A percentile compares a stretch with the other conserved stretches of the same genome.
These are phyloP conservation scores for Bungarus multicinctus DNA, from an alignment of 2,113 vertebrate genomes.

Conservation along the genomic window DNA sequence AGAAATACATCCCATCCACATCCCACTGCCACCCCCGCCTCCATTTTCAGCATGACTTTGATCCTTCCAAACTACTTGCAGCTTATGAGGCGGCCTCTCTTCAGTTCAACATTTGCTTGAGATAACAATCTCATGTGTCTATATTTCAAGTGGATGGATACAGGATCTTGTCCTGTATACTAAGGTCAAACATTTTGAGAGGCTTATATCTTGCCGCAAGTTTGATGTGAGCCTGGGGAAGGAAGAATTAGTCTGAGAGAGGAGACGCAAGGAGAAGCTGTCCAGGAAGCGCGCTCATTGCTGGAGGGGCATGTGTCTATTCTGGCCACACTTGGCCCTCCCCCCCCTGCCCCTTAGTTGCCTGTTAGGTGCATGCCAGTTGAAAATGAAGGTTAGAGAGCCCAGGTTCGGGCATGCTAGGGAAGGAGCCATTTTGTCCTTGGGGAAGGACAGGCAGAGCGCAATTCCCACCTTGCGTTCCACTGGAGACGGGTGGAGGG, in stretches of 20 bases:
- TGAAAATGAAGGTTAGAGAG: constrained; percentile 48
- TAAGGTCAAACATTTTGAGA: neutral
- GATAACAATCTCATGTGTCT: neutral
- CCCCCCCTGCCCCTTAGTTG: neutral
- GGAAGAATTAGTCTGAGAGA: constrained; percentile 29
- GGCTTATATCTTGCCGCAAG: neutral
- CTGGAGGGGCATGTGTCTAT: neutral
- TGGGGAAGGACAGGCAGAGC: constrained; percentile 61
- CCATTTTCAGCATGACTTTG: neutral
- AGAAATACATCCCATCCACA: neutral
- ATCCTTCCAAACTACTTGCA: neutral
- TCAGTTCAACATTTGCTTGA: neutral
- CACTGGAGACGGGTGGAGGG: constrained; percentile 80
- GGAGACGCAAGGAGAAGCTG: constrained; percentile 35
- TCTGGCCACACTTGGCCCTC: neutral
- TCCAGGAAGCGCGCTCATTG: constrained; percentile 30
- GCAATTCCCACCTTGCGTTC: constrained; percentile 89
- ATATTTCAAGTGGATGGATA: neutral
- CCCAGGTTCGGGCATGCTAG: constrained; percentile 3
- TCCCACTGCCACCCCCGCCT: neutral
- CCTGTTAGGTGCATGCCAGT: constrained; percentile 36
- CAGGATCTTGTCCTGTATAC: neutral
- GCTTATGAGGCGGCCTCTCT: neutral
- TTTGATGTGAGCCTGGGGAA: constrained; percentile 14
- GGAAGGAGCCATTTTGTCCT: constrained; percentile 22